These are phyloP conservation scores for Axea sp. DNA, from an alignment of 2,888 invertebrate species.

Conservation along the genomic window DNA sequence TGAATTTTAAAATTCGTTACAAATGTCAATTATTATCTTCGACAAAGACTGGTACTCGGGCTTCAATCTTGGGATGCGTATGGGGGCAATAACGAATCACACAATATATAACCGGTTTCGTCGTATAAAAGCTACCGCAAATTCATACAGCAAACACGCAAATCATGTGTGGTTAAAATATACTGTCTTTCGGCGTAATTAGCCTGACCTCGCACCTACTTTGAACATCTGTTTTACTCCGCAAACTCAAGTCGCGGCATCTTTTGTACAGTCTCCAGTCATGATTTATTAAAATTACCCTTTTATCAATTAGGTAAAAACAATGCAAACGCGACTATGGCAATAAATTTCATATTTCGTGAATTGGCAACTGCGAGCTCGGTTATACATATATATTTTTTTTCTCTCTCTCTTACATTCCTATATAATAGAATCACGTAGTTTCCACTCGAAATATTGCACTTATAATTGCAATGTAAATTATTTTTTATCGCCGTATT, in stretches of 20 bases:
- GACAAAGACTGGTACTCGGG: slow-evolving; percentile 16
- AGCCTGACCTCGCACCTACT: slow-evolving; percentile 57
- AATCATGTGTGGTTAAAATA: slow-evolving; percentile 55
- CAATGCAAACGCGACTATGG: too few relatives aligned
- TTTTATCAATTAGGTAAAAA: slow-evolving; percentile 18
- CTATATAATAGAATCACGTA: too few relatives aligned
- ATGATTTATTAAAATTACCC: slow-evolving; percentile 38
- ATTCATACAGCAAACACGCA: slow-evolving; percentile 60
- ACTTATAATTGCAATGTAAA: too few relatives aligned
- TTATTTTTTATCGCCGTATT: too few relatives aligned
- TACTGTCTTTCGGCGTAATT: slow-evolving; percentile 60
- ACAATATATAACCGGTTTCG: slow-evolving; percentile 57
- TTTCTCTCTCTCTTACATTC: too few relatives aligned
- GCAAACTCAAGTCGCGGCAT: slow-evolving; percentile 15
- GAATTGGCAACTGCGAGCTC: too few relatives aligned
- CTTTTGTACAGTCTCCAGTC: slow-evolving; percentile 6
- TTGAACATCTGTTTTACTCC: slow-evolving; percentile 51
- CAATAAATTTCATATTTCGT: too few relatives aligned
- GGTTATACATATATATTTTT: too few relatives aligned
- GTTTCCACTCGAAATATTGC: too few relatives aligned
- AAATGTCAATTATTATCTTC: slow-evolving; percentile 34
- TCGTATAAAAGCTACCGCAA: slow-evolving; percentile 60
- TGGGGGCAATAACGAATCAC: slow-evolving; percentile 19
- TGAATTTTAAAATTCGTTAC: slow-evolving; percentile 6
- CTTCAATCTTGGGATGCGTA: slow-evolving; percentile 13